These are phyloP conservation scores for Anguilla megastoma DNA, from an alignment of 2,797 vertebrate species.

Conservation along the genomic window DNA sequence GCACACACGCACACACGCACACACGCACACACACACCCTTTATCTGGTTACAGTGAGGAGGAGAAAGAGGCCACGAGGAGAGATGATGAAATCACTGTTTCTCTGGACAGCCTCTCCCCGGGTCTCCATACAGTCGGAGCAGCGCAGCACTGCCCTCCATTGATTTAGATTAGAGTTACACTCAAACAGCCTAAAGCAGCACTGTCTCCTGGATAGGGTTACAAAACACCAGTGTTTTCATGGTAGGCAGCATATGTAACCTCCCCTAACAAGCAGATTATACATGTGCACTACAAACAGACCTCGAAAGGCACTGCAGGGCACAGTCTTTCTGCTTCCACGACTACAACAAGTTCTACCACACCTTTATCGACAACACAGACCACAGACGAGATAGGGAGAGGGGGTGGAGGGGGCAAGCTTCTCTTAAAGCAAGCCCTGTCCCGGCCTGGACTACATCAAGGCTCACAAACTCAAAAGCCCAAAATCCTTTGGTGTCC, in stretches of 20 bases:
- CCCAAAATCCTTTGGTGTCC: not conserved
- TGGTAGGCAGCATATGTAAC: not conserved
- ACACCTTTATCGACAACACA: not conserved
- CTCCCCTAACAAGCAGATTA: not conserved
- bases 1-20: not conserved
- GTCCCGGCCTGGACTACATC: not conserved
- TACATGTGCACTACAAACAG: not conserved
- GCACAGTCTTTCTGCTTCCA: not conserved
- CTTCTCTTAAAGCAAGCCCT: not conserved
- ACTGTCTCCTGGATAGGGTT: not conserved
- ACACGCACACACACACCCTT: not conserved
- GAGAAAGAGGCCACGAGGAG: too few relatives aligned
- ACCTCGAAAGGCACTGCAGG: not conserved
- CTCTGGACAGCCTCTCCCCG: not conserved
- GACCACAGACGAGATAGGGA: not conserved
- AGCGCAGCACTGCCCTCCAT: not conserved
- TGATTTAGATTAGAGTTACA: conserved; percentile 3
- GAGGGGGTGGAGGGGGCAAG: not conserved
- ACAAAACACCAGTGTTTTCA: not conserved
- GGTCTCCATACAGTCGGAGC: not conserved
- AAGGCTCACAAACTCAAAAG: not conserved
- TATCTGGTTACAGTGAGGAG: not conserved
- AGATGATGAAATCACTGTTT: not conserved
- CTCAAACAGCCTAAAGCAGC: not conserved
- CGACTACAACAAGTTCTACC: not conserved